Evolutionary conservation across 2,797 vertebrate genomes (phyloP), one percentile per base, ranked within the genome.

Genomic region (Pogoniulus pusillus): DNA sequence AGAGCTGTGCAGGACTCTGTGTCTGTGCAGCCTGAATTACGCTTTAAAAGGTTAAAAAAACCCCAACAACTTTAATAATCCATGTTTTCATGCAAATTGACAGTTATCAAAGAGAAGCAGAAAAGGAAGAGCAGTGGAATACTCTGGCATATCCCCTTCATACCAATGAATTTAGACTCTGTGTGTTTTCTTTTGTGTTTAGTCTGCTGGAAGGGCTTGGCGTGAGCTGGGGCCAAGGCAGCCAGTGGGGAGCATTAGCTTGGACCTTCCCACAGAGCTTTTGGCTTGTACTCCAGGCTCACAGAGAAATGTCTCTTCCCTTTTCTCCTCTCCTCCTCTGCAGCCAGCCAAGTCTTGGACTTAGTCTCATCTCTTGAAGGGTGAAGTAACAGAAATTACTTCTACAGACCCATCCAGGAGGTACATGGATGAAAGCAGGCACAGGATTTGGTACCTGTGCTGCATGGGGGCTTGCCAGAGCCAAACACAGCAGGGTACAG

Each of bases 131-230:
- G 71, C 87, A 77, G 90, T 70, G 95, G 92, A 94, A 89, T 90
- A 92, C 94, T 96, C 85, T 96, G 96, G 96, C 94, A 95, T 79
- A 70, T 92, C 93, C 64, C 79, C 84, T 71, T 87, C 96, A 95
- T 91, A 95, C 95, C 89, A 83, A 41, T 88, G 90, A 94, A 95
- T 95, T 91, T 90, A 95, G 91, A 94, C 90, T 82, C 45, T 26
- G 37, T 55, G 79, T 90, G 80, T 90, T 94, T 94, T 94, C 88
- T 85, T 95, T 83, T 86, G 85, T 59, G 93, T 96, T 91, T 96
- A 85, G 84, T 91, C 94, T 97, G 96, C 95, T 93, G 94, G 92
- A 93, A 96, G 88, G 85, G 93, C 79, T 96, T 97, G 95, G 95
- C 94, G 17, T 7, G 12, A 75, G 75, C 37, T 11, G 5, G 23